Conservation (phyloP, 2,797 vertebrate species). For the Coregonus ussuriensis region DNA sequence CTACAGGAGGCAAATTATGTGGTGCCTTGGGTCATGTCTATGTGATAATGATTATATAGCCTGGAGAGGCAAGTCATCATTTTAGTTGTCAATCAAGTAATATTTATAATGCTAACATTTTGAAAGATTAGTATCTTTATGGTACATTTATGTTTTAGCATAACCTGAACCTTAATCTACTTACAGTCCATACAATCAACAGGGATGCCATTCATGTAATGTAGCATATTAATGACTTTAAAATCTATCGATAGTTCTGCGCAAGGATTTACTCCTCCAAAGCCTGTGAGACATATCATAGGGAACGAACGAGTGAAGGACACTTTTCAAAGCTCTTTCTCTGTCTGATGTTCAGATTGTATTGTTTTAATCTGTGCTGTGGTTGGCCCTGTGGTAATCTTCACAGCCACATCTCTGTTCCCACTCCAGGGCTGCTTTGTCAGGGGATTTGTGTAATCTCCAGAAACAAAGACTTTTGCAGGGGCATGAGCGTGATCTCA, state of each 20-base stretch:
- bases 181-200: no score
- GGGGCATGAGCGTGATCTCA: constrained; percentile 3
- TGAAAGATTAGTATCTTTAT: no score
- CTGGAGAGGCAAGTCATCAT: no score
- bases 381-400: constrained; percentile 1
- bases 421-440: constrained; percentile 40
- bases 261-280: constrained; percentile 22
- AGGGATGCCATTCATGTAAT: not conserved
- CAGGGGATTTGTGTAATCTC: constrained; percentile 53
- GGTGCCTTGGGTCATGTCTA: no score
- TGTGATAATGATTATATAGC: no score
- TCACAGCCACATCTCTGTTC: constrained; percentile 20
- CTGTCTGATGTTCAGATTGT: constrained; percentile 34
- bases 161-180: no score
- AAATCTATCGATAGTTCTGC: constrained; percentile 18
- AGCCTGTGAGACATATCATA: constrained; percentile 32
- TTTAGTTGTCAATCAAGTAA: no score
- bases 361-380: constrained; percentile 36
- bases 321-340: not conserved
- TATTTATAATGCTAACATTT: no score
- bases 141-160: no score
- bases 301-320: constrained; percentile 4
- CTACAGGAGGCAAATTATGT: no score
- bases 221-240: constrained; percentile 20
- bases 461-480: constrained; percentile 31